Conservation (phyloP, 2,797 vertebrate genomes). For the Meriones psammophilus region DNA sequence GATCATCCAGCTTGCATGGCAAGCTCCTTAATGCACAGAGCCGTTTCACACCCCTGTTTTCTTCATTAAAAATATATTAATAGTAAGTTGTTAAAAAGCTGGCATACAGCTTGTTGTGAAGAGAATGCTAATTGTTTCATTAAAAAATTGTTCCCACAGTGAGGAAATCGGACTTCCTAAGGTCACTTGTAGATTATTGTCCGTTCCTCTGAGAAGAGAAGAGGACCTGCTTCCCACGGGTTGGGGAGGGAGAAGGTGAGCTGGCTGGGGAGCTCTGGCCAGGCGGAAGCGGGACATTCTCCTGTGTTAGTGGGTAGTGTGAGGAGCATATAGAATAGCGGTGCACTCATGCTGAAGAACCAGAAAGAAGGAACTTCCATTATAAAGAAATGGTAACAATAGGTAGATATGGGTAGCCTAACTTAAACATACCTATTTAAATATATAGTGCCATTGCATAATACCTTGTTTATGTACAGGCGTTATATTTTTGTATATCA, state of each 20-base stretch:
- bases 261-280: background rate
- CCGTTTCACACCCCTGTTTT: background rate
- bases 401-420: background rate
- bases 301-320: too few species aligned
- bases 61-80: background rate
- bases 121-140: background rate
- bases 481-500: background rate
- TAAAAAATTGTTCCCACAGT: background rate
- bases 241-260: background rate
- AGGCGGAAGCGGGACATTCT: background rate
- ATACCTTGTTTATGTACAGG: background rate
- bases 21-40: background rate
- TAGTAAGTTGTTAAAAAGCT: background rate
- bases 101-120: background rate
- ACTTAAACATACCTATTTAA: background rate
- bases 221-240: background rate
- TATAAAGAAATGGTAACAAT: background rate
- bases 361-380: background rate
- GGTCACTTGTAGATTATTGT: background rate
- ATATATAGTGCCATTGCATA: background rate
- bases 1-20: too few species aligned
- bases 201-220: background rate
- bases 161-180: conserved; percentile 25
- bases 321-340: background rate
- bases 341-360: background rate